Conservation (phyloP, 2,888 invertebrate species). For the Trichacis sp. region DNA sequence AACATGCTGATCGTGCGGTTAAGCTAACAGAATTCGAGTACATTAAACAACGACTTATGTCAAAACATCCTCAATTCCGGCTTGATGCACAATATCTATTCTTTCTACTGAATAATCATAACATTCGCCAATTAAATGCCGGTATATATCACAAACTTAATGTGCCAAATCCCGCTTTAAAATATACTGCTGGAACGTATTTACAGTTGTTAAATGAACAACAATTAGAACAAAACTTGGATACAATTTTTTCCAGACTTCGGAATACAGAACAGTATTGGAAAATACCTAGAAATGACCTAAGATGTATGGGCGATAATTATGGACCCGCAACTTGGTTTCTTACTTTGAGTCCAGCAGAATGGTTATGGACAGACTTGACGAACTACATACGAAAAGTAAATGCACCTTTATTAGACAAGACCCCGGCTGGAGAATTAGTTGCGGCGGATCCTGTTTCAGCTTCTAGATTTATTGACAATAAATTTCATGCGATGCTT, state of each 20-base stretch:
- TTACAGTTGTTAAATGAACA: neutral
- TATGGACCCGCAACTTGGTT: no score
- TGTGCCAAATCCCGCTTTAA: constrained; percentile 26
- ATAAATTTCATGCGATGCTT: no score
- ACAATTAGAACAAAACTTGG: neutral
- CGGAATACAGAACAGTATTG: constrained; percentile 36
- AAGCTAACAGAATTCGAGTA: neutral
- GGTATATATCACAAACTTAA: no score
- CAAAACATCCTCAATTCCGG: constrained; percentile 9
- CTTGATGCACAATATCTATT: constrained; percentile 41
- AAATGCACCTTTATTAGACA: constrained; percentile 13
- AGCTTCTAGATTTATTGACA: constrained; percentile 55
- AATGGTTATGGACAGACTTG: neutral
- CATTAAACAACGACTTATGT: neutral
- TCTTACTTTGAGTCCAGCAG: no score
- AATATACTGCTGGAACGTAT: no score
- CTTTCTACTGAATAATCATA: neutral
- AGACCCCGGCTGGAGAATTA: constrained; percentile 41
- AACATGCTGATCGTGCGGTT: neutral
- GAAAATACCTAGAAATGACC: neutral
- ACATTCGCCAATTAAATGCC: neutral
- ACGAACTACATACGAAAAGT: neutral
- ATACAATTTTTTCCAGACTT: constrained; percentile 6
- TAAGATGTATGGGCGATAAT: no score
- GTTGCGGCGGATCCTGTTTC: constrained; percentile 50